A percentile compares a stretch with the other conserved stretches of the same genome.
phyloP scores from a whole-genome alignment of 2,797 vertebrate genomes.

The Aplochiton taeniatus region DNA sequence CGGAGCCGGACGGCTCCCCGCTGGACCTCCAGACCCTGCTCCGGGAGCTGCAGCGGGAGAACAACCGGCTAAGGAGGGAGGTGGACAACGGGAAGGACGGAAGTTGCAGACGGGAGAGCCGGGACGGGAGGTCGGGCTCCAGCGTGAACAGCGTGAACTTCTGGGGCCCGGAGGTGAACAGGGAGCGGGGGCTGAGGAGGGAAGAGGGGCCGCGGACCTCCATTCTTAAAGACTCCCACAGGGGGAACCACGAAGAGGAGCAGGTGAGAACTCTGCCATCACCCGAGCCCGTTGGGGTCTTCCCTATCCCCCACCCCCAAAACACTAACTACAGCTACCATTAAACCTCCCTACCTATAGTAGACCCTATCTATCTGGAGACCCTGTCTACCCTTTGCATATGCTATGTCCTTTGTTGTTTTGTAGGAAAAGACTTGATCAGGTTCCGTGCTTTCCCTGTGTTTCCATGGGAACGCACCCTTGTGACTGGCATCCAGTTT shows the following conservation, averaged over 20 bases:
- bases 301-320: neutral
- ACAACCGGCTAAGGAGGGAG: constrained; percentile 88
- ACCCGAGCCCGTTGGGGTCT: neutral
- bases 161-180: constrained; percentile 93
- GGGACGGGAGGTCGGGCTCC: constrained; percentile 84
- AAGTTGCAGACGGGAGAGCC: constrained; percentile 87
- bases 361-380: constrained; percentile 28
- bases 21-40: constrained; percentile 89
- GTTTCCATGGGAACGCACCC: constrained; percentile 6
- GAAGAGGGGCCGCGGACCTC: constrained; percentile 87
- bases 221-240: constrained; percentile 88
- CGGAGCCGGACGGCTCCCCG: constrained; percentile 56
- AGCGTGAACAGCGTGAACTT: constrained; percentile 89
- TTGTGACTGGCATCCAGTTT: neutral
- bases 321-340: neutral
- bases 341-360: neutral
- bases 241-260: constrained; percentile 86
- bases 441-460: neutral
- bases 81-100: constrained; percentile 71
- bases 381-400: constrained; percentile 22
- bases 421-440: neutral
- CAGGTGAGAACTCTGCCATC: constrained; percentile 78
- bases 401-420: neutral
- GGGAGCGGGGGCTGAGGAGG: constrained; percentile 84
- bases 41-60: constrained; percentile 90